These are phyloP conservation scores for Alfaro cultratus DNA, from an alignment of 2,797 vertebrate species.

Conservation along the genomic window DNA sequence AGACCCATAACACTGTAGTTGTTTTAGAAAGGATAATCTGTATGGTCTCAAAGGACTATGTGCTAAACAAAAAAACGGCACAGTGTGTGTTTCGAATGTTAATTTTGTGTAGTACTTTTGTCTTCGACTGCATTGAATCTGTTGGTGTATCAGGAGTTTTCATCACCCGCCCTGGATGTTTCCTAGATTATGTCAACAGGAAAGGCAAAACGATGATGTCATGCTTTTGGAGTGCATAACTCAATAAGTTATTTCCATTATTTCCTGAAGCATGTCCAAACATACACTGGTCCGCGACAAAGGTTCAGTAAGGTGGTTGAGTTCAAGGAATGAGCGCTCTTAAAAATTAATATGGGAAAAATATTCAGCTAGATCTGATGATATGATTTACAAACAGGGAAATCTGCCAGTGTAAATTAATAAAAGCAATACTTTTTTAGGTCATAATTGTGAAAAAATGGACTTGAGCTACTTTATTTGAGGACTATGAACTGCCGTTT, in stretches of 20 bases:
- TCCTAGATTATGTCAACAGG: conserved; percentile 62
- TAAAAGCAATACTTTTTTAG: neutral
- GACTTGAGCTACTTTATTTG: neutral
- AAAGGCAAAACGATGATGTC: conserved; percentile 66
- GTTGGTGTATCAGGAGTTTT: conserved; percentile 24
- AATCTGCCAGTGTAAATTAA: neutral
- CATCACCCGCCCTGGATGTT: conserved; percentile 47
- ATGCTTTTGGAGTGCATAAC: conserved; percentile 52
- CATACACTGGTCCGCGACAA: conserved; percentile 39
- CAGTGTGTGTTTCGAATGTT: neutral
- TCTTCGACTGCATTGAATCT: conserved; percentile 31
- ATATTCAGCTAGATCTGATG: conserved; percentile 1
- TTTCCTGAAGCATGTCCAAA: conserved; percentile 59
- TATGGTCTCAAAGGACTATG: neutral
- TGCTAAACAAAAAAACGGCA: neutral
- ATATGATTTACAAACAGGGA: conserved; percentile 7
- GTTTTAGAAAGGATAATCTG: conserved; percentile 11
- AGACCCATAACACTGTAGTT: neutral
- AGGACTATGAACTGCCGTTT: neutral
- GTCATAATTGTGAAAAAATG: neutral
- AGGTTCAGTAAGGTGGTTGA: conserved; percentile 23
- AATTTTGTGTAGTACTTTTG: conserved; percentile 11
- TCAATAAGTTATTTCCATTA: conserved; percentile 45
- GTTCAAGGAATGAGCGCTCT: conserved; percentile 10
- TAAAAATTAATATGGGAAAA: conserved; percentile 11